These are phyloP conservation scores for Nasonovia ribisnigri DNA, from an alignment of 2,888 invertebrate species.

Conservation along the genomic window DNA sequence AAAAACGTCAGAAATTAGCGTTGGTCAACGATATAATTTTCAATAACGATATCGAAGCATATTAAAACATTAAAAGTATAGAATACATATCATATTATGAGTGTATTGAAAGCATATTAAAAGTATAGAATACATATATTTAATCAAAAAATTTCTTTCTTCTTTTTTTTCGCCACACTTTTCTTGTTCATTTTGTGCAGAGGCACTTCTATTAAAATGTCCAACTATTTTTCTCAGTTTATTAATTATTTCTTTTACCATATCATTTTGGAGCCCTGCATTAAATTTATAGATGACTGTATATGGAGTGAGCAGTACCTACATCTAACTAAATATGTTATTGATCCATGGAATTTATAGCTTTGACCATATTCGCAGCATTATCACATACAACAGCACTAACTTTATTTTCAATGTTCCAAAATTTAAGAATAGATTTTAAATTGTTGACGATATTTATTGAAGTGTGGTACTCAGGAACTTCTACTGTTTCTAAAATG, in stretches of 20 bases:
- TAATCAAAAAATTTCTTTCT: too few relatives aligned
- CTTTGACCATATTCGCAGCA: slow-evolving; percentile 33
- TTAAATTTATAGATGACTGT: not conserved
- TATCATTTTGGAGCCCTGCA: not conserved
- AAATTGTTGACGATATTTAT: slow-evolving; percentile 6
- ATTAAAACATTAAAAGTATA: too few relatives aligned
- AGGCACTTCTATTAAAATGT: slow-evolving; percentile 11
- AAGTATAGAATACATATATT: too few relatives aligned
- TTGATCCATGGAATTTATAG: not conserved
- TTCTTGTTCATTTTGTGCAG: too few relatives aligned
- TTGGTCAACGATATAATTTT: too few relatives aligned
- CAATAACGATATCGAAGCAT: too few relatives aligned
- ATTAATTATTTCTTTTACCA: not conserved
- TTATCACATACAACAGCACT: slow-evolving; percentile 11
- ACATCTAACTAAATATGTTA: not conserved
- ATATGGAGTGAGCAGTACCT: slow-evolving; percentile 17
- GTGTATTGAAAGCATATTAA: too few relatives aligned
- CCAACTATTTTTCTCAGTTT: slow-evolving; percentile 3
- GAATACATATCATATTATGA: too few relatives aligned
- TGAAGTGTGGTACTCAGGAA: not conserved
- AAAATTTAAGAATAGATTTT: not conserved
- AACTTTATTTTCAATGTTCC: slow-evolving; percentile 14
- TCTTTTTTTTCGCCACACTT: too few relatives aligned
- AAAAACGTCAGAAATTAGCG: too few relatives aligned
- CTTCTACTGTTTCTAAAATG: slow-evolving; percentile 1